These are phyloP conservation scores for Pandemis heparana DNA, from an alignment of 2,888 invertebrate genomes.

Conservation along the genomic window DNA sequence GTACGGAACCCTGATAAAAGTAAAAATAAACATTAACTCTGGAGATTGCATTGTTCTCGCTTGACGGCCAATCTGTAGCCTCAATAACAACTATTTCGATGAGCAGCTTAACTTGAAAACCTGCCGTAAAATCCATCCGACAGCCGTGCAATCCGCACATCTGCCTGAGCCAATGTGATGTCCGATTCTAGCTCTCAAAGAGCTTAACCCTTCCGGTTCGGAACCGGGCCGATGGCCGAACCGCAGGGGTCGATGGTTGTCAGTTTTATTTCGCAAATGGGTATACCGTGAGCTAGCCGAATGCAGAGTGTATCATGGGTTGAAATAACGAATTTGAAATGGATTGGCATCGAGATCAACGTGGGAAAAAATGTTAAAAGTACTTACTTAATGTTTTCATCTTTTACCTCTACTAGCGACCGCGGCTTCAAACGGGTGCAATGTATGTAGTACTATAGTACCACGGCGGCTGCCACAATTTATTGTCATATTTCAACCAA, in stretches of 20 bases:
- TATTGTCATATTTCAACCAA: too few relatives aligned
- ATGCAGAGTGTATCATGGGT: background rate
- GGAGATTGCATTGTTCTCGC: too few relatives aligned
- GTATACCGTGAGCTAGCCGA: background rate
- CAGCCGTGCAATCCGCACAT: background rate
- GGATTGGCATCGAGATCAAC: too few relatives aligned
- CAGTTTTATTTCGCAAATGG: background rate
- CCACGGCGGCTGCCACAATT: too few relatives aligned
- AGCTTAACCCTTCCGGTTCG: background rate
- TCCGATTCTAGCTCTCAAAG: constrained; percentile 1
- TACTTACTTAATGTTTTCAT: too few relatives aligned
- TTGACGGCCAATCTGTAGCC: background rate
- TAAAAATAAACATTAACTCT: too few relatives aligned
- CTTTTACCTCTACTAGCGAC: too few relatives aligned
- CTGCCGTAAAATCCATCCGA: background rate
- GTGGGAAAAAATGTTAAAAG: too few relatives aligned
- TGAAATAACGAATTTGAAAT: background rate
- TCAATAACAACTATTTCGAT: background rate
- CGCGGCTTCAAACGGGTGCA: too few relatives aligned
- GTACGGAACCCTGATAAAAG: too few relatives aligned
- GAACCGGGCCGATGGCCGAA: background rate
- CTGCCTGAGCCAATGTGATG: background rate
- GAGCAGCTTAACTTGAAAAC: background rate
- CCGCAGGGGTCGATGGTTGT: background rate
- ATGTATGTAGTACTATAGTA: too few relatives aligned